Evolutionary conservation across 2,888 invertebrate species (phyloP).

Genomic region (Stegophylla sp.): DNA sequence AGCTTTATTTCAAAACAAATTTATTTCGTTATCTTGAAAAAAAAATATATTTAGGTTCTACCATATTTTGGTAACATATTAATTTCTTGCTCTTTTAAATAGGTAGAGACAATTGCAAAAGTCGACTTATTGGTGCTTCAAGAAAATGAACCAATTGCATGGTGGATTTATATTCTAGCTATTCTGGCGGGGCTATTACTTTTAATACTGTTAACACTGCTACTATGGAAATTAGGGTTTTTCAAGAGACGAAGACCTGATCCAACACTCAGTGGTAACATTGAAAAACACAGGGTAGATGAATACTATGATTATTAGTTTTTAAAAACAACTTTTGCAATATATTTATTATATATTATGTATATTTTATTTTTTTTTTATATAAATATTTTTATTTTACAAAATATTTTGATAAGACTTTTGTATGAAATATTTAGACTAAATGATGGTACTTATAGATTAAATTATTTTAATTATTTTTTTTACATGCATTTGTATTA

Average conservation of each 20-base stretch:
- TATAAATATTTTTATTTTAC: constrained; percentile 25
- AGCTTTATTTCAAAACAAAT: too few species aligned
- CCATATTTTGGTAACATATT: too few species aligned
- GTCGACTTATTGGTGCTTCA: constrained; percentile 81
- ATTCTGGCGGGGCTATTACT: constrained; percentile 83
- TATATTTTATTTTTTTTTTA: background rate
- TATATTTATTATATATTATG: background rate
- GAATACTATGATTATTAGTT: constrained; percentile 66
- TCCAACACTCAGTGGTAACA: constrained; percentile 80
- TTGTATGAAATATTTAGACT: constrained; percentile 38
- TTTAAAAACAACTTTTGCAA: background rate
- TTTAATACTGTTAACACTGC: constrained; percentile 78
- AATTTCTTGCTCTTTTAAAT: too few species aligned
- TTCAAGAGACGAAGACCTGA: constrained; percentile 86
- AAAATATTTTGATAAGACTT: constrained; percentile 42
- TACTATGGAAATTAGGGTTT: constrained; percentile 89
- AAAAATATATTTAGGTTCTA: too few species aligned
- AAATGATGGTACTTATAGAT: constrained; percentile 32
- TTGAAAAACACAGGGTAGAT: constrained; percentile 77
- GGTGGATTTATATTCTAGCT: constrained; percentile 87
- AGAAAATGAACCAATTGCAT: constrained; percentile 76
- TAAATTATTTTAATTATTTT: constrained; percentile 8
- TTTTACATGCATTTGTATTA: constrained; percentile 1
- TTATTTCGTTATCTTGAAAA: too few species aligned
- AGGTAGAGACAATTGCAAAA: constrained; percentile 85